phyloP scores from a whole-genome alignment of 1,140 invertebrate genomes.

The Diorhabda carinulata region DNA sequence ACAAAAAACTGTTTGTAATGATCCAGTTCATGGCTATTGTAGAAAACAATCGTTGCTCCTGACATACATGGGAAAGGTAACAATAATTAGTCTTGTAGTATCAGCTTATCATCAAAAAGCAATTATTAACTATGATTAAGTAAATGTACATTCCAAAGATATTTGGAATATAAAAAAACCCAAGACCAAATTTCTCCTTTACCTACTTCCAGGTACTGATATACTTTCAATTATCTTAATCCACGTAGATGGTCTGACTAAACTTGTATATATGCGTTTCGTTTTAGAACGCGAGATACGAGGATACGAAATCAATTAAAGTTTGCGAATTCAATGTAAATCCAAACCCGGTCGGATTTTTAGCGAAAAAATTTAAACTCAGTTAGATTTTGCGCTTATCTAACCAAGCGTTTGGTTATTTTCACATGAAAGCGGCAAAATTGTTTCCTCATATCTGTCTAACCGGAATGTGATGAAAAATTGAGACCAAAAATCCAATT shows the following conservation, averaged over 20 bases:
- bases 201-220: background rate
- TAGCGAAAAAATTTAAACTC: background rate
- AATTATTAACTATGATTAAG: no score
- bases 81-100: no score
- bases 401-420: background rate
- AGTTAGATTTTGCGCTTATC: background rate
- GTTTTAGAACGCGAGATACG: background rate
- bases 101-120: no score
- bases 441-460: background rate
- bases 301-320: slow-evolving; percentile 2
- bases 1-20: no score
- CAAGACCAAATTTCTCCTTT: background rate
- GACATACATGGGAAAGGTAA: no score
- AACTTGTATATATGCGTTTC: background rate
- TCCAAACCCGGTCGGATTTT: background rate
- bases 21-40: no score
- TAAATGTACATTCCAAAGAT: no score
- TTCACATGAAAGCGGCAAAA: background rate
- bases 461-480: background rate
- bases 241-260: background rate
- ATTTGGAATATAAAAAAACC: background rate
- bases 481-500: no score
- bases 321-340: slow-evolving; percentile 1
- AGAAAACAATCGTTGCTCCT: no score
- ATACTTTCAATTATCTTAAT: background rate